Evolutionary conservation across 2,797 vertebrate genomes (phyloP).

Genomic region (Hirundo rustica): DNA sequence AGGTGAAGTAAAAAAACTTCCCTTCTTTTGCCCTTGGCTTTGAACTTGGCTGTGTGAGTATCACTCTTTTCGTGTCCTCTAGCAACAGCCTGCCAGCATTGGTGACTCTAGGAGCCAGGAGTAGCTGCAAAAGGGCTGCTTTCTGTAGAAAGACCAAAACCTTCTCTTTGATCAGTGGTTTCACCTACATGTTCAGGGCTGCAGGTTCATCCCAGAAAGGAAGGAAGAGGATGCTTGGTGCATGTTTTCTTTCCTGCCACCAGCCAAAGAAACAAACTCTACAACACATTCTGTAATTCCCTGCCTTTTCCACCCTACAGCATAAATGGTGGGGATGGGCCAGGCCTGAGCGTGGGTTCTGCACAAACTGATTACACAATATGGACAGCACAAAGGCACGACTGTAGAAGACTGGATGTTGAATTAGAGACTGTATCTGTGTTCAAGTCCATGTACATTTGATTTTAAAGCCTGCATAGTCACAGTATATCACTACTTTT

Average conservation of each 20-base stretch:
- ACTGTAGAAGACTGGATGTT: neutral
- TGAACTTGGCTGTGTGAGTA: no score
- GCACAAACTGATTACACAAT: neutral
- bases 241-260: neutral
- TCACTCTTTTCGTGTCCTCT: no score
- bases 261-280: neutral
- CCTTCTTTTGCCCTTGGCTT: no score
- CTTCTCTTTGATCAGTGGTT: neutral
- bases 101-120: neutral
- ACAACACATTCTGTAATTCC: neutral
- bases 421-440: neutral
- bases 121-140: neutral
- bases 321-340: neutral
- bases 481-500: neutral
- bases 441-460: neutral
- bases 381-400: neutral
- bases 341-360: neutral
- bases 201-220: fast-evolving
- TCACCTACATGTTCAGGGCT: neutral
- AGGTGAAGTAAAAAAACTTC: no score
- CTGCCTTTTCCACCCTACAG: neutral
- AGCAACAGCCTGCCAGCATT: no score
- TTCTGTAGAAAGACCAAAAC: neutral
- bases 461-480: neutral
- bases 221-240: neutral